phyloP scores from a whole-genome alignment of 2,797 vertebrate species.

The Allenopithecus nigroviridis region DNA sequence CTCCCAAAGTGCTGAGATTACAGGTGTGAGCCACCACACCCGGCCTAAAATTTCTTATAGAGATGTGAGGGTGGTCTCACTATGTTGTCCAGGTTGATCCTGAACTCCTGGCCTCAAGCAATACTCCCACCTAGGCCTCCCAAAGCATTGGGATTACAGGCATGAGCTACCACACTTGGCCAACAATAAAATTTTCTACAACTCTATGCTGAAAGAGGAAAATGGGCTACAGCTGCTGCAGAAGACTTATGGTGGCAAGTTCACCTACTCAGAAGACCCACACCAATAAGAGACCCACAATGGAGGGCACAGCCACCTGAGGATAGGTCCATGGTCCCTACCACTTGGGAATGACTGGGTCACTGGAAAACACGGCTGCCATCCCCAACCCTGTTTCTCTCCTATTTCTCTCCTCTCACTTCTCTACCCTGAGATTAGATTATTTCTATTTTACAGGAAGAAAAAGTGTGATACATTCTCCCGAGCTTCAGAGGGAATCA shows the following conservation, averaged over 20 bases:
- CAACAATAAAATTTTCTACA: not conserved
- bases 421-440: not conserved
- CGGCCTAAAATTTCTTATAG: no score
- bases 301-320: not conserved
- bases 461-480: not conserved
- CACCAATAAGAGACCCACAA: not conserved
- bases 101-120: no score
- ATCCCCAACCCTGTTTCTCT: not conserved
- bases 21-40: no score
- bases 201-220: not conserved
- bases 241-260: not conserved
- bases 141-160: no score
- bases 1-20: no score
- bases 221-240: not conserved
- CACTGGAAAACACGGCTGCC: not conserved
- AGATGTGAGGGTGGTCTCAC: no score
- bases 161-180: no score
- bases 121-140: no score
- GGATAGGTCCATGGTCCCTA: not conserved
- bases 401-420: not conserved
- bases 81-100: no score
- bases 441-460: slow-evolving; percentile 17
- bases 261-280: not conserved
- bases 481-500: not conserved
- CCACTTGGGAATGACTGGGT: not conserved